Evolutionary conservation across 2,888 invertebrate species (phyloP).

Genomic region (Euzophera pinguis): DNA sequence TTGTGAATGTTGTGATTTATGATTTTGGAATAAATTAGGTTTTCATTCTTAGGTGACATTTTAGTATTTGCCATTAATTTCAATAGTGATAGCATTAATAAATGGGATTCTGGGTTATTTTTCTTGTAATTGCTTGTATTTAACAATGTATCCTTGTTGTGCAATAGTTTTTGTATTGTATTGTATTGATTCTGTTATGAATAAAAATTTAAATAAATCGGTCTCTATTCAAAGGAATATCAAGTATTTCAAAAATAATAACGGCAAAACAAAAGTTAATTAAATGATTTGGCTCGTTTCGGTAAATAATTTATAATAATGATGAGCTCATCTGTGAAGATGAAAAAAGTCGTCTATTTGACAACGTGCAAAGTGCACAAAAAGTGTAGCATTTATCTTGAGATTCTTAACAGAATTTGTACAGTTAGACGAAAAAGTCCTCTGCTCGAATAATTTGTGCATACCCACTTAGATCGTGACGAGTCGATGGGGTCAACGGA

Average conservation of each 20-base stretch:
- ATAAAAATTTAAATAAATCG: no score
- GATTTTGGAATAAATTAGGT: neutral
- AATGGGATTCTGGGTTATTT: no score
- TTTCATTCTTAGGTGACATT: neutral
- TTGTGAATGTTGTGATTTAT: neutral
- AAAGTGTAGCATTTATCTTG: constrained; percentile 13
- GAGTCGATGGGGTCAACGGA: constrained; percentile 40
- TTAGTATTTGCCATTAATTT: neutral
- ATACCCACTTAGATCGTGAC: constrained; percentile 44
- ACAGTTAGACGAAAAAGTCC: constrained; percentile 32
- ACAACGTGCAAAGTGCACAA: neutral
- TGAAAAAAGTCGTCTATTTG: neutral
- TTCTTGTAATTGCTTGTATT: no score
- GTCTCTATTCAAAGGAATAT: no score
- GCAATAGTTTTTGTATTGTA: no score
- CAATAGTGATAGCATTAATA: no score
- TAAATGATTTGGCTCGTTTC: neutral
- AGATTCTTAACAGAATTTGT: constrained; percentile 17
- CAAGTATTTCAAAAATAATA: no score
- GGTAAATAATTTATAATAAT: neutral
- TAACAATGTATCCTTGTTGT: no score
- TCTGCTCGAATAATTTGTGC: constrained; percentile 37
- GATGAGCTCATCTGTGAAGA: neutral
- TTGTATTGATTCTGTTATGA: no score
- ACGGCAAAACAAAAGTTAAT: no score